These are phyloP conservation scores for Patiria pectinifera DNA, from an alignment of 53 echinoderm and acorn worm genomes.

Conservation along the genomic window DNA sequence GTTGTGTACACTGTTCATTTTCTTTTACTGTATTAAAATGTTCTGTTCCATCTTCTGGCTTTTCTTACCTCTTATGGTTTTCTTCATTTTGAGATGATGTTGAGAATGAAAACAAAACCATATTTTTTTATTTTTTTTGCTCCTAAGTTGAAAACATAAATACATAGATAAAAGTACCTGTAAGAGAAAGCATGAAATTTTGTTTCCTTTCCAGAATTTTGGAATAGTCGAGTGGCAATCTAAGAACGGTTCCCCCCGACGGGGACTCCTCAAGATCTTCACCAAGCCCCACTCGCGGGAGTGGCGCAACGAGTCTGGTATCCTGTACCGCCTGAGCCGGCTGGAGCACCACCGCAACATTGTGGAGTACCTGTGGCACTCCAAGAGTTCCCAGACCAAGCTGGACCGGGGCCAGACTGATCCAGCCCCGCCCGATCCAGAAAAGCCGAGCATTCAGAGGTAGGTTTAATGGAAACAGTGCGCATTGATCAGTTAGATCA, in stretches of 20 bases:
- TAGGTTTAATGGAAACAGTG: constrained; percentile 5
- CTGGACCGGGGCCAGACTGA: constrained; percentile 66
- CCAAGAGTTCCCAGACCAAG: constrained; percentile 88
- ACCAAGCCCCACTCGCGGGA: constrained; percentile 81
- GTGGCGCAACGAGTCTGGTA: constrained; percentile 87
- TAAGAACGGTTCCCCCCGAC: constrained; percentile 85
- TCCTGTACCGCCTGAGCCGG: constrained; percentile 76
- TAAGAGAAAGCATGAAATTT: too few relatives aligned
- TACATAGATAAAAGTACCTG: too few relatives aligned
- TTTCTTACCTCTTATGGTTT: too few relatives aligned
- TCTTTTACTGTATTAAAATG: too few relatives aligned
- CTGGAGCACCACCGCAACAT: constrained; percentile 84
- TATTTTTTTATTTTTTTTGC: too few relatives aligned
- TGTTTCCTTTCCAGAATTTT: constrained; percentile 64
- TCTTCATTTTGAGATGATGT: too few relatives aligned
- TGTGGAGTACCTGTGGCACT: constrained; percentile 93
- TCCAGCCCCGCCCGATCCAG: not conserved
- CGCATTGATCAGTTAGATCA: too few relatives aligned
- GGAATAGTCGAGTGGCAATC: constrained; percentile 93
- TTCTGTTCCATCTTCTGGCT: too few relatives aligned
- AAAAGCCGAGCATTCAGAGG: constrained; percentile 69
- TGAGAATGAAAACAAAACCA: too few relatives aligned
- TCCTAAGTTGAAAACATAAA: too few relatives aligned
- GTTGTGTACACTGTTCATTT: too few relatives aligned
- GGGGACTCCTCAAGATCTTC: constrained; percentile 86